Conservation (phyloP, 2,797 vertebrate species). For the Coreius guichenoti region DNA sequence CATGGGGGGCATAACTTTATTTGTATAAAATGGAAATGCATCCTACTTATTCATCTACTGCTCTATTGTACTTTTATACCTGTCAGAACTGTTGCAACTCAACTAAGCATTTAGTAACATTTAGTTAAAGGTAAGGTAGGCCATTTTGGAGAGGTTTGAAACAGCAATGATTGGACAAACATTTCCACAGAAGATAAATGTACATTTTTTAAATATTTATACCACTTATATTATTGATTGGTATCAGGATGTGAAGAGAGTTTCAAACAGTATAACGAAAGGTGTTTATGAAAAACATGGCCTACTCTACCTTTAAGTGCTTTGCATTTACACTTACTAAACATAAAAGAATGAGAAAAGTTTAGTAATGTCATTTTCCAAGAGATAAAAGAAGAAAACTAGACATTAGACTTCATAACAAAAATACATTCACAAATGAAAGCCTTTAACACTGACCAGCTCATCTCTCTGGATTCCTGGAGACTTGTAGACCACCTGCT, state of each 20-base stretch:
- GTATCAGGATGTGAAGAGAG: background rate
- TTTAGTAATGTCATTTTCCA: background rate
- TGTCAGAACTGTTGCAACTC: background rate
- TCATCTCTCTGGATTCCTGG: conserved; percentile 90
- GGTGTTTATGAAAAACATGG: background rate
- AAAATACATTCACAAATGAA: background rate
- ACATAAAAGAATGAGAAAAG: background rate
- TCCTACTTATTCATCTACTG: background rate
- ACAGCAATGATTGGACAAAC: background rate
- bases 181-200: background rate
- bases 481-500: conserved; percentile 86
- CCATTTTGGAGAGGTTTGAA: background rate
- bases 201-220: background rate
- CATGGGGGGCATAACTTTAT: background rate
- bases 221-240: background rate
- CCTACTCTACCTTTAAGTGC: background rate
- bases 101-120: background rate
- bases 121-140: background rate
- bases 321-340: background rate
- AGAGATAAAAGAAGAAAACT: background rate
- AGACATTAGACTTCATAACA: background rate
- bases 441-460: conserved; percentile 76
- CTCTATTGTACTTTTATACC: background rate
- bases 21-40: background rate
- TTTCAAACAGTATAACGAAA: background rate